Base-by-base conservation (phyloP, 1,140 invertebrate genomes). In the Drosophila sechellia region DNA sequence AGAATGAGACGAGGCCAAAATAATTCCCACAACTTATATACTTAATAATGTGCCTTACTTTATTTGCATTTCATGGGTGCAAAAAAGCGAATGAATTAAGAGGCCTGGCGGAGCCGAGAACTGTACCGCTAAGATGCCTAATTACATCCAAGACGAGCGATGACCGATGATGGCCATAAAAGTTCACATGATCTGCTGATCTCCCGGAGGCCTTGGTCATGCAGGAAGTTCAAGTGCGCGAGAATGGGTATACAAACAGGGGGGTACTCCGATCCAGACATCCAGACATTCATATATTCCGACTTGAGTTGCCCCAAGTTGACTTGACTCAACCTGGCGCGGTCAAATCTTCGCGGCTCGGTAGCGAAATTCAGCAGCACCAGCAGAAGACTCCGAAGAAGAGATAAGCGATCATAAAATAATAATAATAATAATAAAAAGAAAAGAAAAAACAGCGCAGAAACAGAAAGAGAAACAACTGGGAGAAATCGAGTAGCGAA, bases 61-160 rank as follows among this genome's bases (percentile, higher is more conserved):
- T 34, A 17, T 13, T 20, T 3, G 1, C 12, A 35, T 31, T 57
- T 70, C 50, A 57, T 52, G 11, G 20, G 5, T 35, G 13, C 31
- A 40, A 53, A 34, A 57, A 35, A 22, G 20, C 45, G 54, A 15
- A 40, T 27, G 13, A 45, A 35, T 13, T 13, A 56, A 49, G 45
- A 53, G 49, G 5, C 13, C 15, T 37, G 37, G 8, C 31, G 15
- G 42, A 56, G 55, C 39, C 55, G 27, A 58, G 64, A 79, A 76
- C n/a, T 84, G 76, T 84, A 84, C 80, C 80, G 80, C 77, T 85
- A 85, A 85, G 83, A 74, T 84, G 77, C 77, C 77, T 84, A 84
- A 84, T 84, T 83, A 85, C 77, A 84, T 73, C 55, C 68, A 70
- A 70, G 68, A 57, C 65, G 65, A 70, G 64, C n/a, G 65, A 85